Conservation (phyloP, 1,140 invertebrate genomes). For the Penaeus chinensis region DNA sequence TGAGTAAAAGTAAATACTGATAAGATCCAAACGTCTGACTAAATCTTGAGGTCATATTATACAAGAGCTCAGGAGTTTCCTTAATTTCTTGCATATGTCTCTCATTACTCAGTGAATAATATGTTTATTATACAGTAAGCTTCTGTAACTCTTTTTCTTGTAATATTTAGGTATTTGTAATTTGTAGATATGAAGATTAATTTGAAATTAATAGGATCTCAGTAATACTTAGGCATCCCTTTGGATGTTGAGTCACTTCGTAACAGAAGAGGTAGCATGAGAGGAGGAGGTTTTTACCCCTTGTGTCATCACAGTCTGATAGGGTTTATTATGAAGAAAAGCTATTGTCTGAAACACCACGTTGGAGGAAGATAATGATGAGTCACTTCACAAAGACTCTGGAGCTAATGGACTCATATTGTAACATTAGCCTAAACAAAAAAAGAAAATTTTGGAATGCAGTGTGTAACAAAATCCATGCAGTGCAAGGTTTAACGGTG, state of each 20-base stretch:
- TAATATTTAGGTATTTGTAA: slow-evolving; percentile 49
- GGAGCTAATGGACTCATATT: slow-evolving; percentile 9
- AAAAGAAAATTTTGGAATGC: background rate
- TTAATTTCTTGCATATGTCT: slow-evolving; percentile 45
- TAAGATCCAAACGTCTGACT: slow-evolving; percentile 15
- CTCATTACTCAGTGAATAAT: slow-evolving; percentile 40
- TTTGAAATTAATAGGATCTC: slow-evolving; percentile 49
- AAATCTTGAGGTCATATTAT: slow-evolving; percentile 49
- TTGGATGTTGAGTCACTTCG: slow-evolving; percentile 37
- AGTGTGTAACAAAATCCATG: background rate
- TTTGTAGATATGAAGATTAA: slow-evolving; percentile 40
- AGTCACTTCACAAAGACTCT: no score
- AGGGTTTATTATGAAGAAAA: slow-evolving; percentile 1
- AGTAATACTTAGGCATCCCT: slow-evolving; percentile 41
- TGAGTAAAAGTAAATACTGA: background rate
- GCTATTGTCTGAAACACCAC: slow-evolving; percentile 17
- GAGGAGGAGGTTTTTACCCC: background rate
- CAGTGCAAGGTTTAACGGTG: background rate
- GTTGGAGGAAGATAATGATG: slow-evolving; percentile 17
- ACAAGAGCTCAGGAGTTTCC: slow-evolving; percentile 56
- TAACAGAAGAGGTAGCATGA: slow-evolving; percentile 14
- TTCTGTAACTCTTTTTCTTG: slow-evolving; percentile 46
- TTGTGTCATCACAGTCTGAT: slow-evolving; percentile 22
- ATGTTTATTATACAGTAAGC: slow-evolving; percentile 44
- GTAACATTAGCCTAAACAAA: background rate